A percentile compares a stretch with the other conserved stretches of the same genome.
Evolutionary conservation across 2,113 vertebrate species (phyloP).

Genomic region (Carassius gibelio): DNA sequence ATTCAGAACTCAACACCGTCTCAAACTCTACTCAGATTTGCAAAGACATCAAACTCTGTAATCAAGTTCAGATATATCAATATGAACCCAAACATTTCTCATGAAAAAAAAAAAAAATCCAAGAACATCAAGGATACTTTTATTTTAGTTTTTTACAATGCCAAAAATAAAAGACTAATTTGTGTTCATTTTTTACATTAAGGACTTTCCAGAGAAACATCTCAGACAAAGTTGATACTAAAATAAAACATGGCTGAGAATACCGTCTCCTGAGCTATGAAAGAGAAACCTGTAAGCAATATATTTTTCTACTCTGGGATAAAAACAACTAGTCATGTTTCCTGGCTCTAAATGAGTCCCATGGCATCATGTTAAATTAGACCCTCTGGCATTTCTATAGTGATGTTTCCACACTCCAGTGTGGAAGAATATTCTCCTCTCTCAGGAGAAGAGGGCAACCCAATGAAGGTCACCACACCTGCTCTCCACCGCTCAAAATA

Average conservation of each 20-base stretch:
- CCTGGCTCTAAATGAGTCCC: conserved; percentile 10
- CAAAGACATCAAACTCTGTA: background rate
- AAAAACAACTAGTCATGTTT: conserved; percentile 15
- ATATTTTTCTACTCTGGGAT: background rate
- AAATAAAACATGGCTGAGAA: conserved; percentile 10
- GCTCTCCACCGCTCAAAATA: background rate
- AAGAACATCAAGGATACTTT: background rate
- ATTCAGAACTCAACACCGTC: too few relatives aligned
- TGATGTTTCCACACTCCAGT: conserved; percentile 23
- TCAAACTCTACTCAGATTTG: background rate
- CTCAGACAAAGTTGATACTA: background rate
- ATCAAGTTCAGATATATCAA: background rate
- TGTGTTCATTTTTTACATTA: background rate
- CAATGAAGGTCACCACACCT: conserved; percentile 11
- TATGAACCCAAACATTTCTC: background rate
- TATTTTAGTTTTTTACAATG: background rate
- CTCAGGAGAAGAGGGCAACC: conserved; percentile 5
- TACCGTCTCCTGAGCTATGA: background rate
- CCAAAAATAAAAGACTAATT: background rate
- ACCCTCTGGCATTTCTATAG: conserved; percentile 53
- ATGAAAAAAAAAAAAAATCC: background rate
- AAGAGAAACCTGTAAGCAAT: background rate
- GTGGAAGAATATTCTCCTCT: conserved; percentile 28
- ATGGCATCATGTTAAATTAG: conserved; percentile 49
- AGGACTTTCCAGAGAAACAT: conserved; percentile 10